Evolutionary conservation across 2,797 vertebrate species (phyloP), one percentile per base, ranked within the genome.

Genomic region (Xyrichtys novacula): DNA sequence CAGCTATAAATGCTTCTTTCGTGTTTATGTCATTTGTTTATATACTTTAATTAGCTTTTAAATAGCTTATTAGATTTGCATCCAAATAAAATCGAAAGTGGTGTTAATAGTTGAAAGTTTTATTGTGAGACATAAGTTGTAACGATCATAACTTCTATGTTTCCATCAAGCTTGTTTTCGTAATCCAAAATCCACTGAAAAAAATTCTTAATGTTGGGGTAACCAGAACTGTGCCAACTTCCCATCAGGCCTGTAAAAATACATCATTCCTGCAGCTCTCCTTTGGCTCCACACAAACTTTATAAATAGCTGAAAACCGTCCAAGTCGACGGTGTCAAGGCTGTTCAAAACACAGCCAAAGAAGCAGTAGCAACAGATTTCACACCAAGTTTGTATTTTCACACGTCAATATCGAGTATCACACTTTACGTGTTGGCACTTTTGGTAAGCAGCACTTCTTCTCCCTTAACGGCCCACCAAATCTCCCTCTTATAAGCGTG

Each of bases 311-410:
- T 25, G 23, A 25, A 46, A 22, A 46, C 8, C 15, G 8, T 49
- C 31, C 12, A 11, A 10, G 29, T 29, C 4, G 0, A 42, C 5
- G 23, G 16, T 15, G 1, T 25, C 15, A 29, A 39, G 36, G 23
- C 19, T 52, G 38, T 23, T 19, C 7, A 15, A 38, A 58, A 31
- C 19, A 10, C 23, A 32, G 22, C 43, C n/a, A 40, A 43, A 8
- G 23, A 7, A 52, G 74, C 2, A 34, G 50, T 6, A 22, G 74
- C 2, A 34, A 40, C 9, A 34, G 3, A 48, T 53, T 53, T 61
- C 62, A 54, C 50, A 61, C 31, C 31, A 20, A 34, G 61, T 62
- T 59, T 68, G 44, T 46, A 25, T 69, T 69, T 64, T 73, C 61
- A 49, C 67, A 66, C 47, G 49, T 42, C 34, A 31, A 12, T 28